Percentiles rank a stretch among this genome's conserved stretches.
phyloP scores from a whole-genome alignment of 1,140 invertebrate genomes.

The Sitophilus oryzae region DNA sequence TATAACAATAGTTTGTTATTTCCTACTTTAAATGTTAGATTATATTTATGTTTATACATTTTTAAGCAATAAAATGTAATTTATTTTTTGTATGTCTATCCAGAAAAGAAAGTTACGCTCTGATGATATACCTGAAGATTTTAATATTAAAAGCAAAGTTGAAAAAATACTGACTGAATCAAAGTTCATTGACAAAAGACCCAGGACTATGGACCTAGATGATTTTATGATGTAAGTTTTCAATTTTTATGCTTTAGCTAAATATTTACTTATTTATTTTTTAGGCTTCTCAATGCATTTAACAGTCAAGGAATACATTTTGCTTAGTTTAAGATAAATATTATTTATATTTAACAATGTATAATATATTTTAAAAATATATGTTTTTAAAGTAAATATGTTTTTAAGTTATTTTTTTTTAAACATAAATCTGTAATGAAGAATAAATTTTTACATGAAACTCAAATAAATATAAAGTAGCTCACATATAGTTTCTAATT shows the following conservation, averaged over 20 bases:
- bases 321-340: constrained; percentile 38
- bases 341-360: neutral
- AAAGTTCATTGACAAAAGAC: constrained; percentile 71
- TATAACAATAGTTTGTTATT: neutral
- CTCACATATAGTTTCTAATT: too few species aligned
- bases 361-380: neutral
- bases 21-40: constrained; percentile 1
- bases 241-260: constrained; percentile 21
- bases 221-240: constrained; percentile 77
- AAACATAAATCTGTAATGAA: too few species aligned
- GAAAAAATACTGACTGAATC: constrained; percentile 63
- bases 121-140: constrained; percentile 70
- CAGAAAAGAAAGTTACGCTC: too few species aligned
- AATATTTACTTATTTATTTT: constrained; percentile 16
- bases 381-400: neutral
- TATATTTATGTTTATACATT: constrained; percentile 1
- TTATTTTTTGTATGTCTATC: too few species aligned
- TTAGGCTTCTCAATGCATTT: constrained; percentile 74
- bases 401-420: too few species aligned
- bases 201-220: constrained; percentile 92
- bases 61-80: neutral
- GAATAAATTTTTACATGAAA: too few species aligned
- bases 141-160: constrained; percentile 82
- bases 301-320: constrained; percentile 90
- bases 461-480: too few species aligned